phyloP scores from a whole-genome alignment of 2,888 invertebrate genomes.

The Mesorhabditis sp. region DNA sequence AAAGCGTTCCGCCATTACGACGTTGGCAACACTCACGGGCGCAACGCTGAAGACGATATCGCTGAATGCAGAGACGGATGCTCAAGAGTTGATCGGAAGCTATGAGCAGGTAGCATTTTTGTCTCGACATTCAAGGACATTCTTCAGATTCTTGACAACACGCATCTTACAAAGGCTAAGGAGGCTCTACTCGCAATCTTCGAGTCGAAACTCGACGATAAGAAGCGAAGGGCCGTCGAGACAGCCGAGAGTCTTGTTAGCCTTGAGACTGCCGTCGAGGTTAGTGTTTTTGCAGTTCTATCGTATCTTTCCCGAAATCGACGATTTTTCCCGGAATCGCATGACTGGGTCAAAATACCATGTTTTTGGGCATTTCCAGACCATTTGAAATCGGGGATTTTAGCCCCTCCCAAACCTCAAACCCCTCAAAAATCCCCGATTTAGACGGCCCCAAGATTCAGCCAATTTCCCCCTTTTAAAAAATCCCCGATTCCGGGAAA shows the following conservation, averaged over 20 bases:
- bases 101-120: constrained; percentile 79
- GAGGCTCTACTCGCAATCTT: constrained; percentile 15
- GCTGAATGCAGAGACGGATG: constrained; percentile 87
- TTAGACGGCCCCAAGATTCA: too few species aligned
- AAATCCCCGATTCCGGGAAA: too few species aligned
- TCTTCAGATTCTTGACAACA: constrained; percentile 24
- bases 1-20: constrained; percentile 75
- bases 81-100: constrained; percentile 87
- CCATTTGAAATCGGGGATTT: too few species aligned
- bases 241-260: constrained; percentile 19
- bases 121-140: too few species aligned
- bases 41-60: constrained; percentile 73
- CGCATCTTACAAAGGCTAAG: constrained; percentile 19
- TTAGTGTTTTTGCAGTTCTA: constrained; percentile 6
- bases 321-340: too few species aligned
- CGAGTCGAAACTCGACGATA: constrained; percentile 5
- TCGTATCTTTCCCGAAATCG: too few species aligned
- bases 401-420: too few species aligned
- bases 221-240: constrained; percentile 11
- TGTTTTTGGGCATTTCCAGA: too few species aligned
- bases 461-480: too few species aligned
- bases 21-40: constrained; percentile 74
- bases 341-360: too few species aligned
- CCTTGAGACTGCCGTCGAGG: constrained; percentile 22
- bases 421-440: too few species aligned